These are phyloP conservation scores for Prunella strophiata DNA, from an alignment of 2,797 vertebrate species.

Conservation along the genomic window DNA sequence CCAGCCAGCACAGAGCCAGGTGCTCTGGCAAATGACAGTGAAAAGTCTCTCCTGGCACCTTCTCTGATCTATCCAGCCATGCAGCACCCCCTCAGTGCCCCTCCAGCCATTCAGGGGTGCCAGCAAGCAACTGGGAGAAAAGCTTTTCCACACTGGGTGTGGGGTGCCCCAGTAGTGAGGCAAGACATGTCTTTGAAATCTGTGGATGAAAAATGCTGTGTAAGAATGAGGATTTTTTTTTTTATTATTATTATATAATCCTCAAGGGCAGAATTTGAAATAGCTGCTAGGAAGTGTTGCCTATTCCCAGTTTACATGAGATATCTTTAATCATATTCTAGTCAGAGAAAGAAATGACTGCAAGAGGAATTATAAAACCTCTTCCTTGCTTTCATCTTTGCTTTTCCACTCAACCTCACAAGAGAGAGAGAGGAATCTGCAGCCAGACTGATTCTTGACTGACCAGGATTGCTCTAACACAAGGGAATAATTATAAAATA, in stretches of 20 bases:
- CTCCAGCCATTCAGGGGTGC: background rate
- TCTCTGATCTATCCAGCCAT: background rate
- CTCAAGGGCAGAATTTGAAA: constrained; percentile 36
- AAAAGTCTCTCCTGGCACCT: background rate
- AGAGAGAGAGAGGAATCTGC: background rate
- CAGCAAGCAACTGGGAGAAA: background rate
- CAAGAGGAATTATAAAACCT: constrained; percentile 27
- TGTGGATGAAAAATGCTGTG: background rate
- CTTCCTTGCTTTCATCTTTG: constrained; percentile 51
- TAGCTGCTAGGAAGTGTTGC: constrained; percentile 16
- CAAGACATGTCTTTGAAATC: background rate
- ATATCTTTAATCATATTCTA: constrained; percentile 41
- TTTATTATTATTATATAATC: constrained; percentile 1
- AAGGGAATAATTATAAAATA: constrained; percentile 40
- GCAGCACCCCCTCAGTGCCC: background rate
- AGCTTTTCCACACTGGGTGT: background rate
- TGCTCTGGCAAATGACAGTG: background rate
- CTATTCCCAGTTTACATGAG: constrained; percentile 1
- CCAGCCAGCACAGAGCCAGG: background rate
- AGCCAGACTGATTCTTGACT: background rate
- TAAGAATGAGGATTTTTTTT: background rate
- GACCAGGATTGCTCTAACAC: background rate
- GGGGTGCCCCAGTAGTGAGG: background rate
- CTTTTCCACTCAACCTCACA: background rate
- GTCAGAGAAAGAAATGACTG: constrained; percentile 30